A percentile compares a stretch with the other conserved stretches of the same genome.
Conservation (phyloP, 2,888 invertebrate genomes). For the Mongoloraphidia duomilia region DNA sequence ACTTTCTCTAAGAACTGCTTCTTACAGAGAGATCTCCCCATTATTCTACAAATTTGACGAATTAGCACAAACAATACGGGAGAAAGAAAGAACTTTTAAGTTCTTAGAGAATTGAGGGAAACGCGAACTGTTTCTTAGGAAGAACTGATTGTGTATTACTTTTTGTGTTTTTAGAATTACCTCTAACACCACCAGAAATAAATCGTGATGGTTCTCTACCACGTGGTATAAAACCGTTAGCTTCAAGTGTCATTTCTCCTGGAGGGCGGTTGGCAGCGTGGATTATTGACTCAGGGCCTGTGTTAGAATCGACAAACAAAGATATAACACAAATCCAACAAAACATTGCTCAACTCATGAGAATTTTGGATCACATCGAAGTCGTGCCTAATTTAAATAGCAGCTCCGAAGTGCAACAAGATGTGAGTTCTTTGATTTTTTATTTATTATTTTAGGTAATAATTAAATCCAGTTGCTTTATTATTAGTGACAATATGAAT, state of each 20-base stretch:
- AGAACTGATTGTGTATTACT: constrained; percentile 32
- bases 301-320: constrained; percentile 44
- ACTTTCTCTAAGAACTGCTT: too few relatives aligned
- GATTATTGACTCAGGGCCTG: constrained; percentile 52
- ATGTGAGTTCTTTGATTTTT: too few relatives aligned
- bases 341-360: constrained; percentile 49
- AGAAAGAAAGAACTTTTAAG: too few relatives aligned
- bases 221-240: constrained; percentile 25
- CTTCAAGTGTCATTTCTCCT: constrained; percentile 25
- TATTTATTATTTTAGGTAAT: too few relatives aligned
- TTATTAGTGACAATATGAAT: too few relatives aligned
- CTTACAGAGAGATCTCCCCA: too few relatives aligned
- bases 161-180: constrained; percentile 30
- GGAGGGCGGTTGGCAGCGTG: constrained; percentile 44
- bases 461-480: too few relatives aligned
- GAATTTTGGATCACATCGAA: constrained; percentile 43
- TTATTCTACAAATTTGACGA: too few relatives aligned
- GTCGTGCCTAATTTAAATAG: constrained; percentile 12
- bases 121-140: constrained; percentile 30
- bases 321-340: constrained; percentile 53
- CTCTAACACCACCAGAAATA: constrained; percentile 27
- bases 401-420: too few relatives aligned
- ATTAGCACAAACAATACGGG: too few relatives aligned
- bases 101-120: constrained; percentile 25
- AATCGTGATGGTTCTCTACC: constrained; percentile 30